A percentile compares a stretch with the other conserved stretches of the same genome.
Conservation (phyloP, 2,888 invertebrate genomes). For the Odontocolon sp. region DNA sequence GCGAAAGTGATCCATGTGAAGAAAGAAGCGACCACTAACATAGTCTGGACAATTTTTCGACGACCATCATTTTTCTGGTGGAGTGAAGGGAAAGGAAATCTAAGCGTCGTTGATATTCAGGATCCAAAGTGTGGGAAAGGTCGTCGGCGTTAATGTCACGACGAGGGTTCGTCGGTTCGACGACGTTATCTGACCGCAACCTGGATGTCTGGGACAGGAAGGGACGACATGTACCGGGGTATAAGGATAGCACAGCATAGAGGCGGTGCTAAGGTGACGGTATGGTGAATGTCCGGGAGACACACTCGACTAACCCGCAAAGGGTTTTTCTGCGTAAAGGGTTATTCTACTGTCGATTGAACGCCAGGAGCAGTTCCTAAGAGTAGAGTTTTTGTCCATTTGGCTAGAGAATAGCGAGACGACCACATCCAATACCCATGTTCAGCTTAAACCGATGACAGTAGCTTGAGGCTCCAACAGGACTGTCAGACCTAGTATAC, state of each 20-base stretch:
- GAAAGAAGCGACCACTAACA: conserved; percentile 5
- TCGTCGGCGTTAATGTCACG: conserved; percentile 70
- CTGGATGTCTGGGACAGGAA: conserved; percentile 62
- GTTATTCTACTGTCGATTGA: conserved; percentile 31
- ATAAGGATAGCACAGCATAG: conserved; percentile 2
- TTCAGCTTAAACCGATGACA: no score
- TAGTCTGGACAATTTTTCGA: conserved; percentile 66
- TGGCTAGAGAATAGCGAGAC: no score
- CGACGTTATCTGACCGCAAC: conserved; percentile 69
- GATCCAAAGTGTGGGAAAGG: conserved; percentile 70
- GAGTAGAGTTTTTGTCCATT: no score
- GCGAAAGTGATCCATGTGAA: background rate
- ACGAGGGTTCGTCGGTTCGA: conserved; percentile 67
- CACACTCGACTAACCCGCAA: conserved; percentile 49
- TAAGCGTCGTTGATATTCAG: conserved; percentile 75
- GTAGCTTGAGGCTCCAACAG: no score
- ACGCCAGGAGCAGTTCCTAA: no score
- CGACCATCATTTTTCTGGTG: conserved; percentile 14
- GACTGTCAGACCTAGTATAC: no score
- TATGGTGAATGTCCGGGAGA: conserved; percentile 32
- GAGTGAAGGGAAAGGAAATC: conserved; percentile 58
- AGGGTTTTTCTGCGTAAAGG: conserved; percentile 48
- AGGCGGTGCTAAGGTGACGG: conserved; percentile 17
- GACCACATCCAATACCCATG: no score
- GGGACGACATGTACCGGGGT: conserved; percentile 22